Base-by-base conservation (phyloP, 2,113 vertebrate species). In the Stegastes partitus region DNA sequence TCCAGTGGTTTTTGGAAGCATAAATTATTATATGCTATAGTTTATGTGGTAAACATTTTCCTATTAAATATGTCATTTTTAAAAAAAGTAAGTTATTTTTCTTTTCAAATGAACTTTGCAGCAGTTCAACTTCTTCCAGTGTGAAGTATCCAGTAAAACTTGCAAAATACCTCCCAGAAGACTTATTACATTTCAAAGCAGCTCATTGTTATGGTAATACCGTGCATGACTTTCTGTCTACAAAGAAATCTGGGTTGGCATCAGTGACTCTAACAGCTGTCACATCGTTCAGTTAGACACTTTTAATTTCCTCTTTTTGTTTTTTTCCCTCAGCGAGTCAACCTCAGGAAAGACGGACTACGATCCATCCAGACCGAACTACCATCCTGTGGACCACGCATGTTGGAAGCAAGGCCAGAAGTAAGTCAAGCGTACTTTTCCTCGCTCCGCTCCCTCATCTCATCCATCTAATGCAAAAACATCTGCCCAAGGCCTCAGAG, bases 301-400 rank as follows among this genome's bases (percentile, higher is more conserved):
- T n/a, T n/a, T n/a, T 45, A 11, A 63, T 58, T 14, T 42, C 0
- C 8, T 53, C 2, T 23, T 3, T 66, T 51, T 1, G 9, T 21
- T 25, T 73, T 5, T 19, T 45, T 62, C 3, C 68, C 74, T 37
- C 84, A 93, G 94, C 2, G 89, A 87, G 53, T 94, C 93, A 18
- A 11, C 62, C 0, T 77, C 71, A 0, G 92, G 88, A 16, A 34
- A 83, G 4, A 83, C 82, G 0, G 87, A 92, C 45, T 98, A 95
- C 59, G 77, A 96, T 72, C 97, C 96, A 0, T 91, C 94, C 21
- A 94, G 94, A 78, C 79, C 82, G 1, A 82, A 74, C 70, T 98
- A 98, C 67, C 96, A 97, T 58, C 96, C 96, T 0, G 15, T 97
- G 0, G 91, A 95, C 0, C 92, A 98, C 1, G 96, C 97, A 74